A percentile compares a stretch with the other conserved stretches of the same genome.
Evolutionary conservation across 1,140 invertebrate species (phyloP).

Genomic region (Diachasmimorpha longicaudata): DNA sequence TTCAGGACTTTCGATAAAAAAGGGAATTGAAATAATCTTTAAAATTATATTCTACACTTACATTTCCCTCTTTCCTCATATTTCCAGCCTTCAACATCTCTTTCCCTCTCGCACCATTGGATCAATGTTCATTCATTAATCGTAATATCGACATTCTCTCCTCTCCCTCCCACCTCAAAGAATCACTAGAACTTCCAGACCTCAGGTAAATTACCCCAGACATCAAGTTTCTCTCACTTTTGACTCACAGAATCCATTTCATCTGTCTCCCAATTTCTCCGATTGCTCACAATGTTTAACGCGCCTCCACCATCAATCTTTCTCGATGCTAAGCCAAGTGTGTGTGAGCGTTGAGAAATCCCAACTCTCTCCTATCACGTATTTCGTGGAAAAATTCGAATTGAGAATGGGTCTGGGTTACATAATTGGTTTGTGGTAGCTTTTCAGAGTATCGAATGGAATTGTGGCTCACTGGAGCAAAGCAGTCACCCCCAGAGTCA

Average conservation of each 20-base stretch:
- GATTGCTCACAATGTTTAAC: background rate
- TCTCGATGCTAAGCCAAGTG: too few species aligned
- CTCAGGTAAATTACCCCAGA: constrained; percentile 10
- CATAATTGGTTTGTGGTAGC: background rate
- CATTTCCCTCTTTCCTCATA: too few species aligned
- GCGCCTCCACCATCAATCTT: too few species aligned
- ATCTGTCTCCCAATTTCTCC: background rate
- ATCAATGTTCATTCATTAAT: constrained; percentile 19
- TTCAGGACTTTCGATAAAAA: too few species aligned
- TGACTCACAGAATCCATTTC: background rate
- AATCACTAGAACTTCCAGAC: background rate
- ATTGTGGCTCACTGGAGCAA: background rate
- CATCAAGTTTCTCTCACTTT: background rate
- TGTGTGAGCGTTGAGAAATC: background rate
- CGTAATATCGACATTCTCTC: background rate
- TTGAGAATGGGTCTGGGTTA: background rate
- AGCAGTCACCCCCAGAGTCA: background rate
- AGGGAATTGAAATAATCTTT: too few species aligned
- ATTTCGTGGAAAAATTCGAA: background rate
- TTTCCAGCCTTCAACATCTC: too few species aligned
- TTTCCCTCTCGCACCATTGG: too few species aligned
- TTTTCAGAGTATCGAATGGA: background rate
- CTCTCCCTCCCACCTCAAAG: too few species aligned
- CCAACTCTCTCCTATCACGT: background rate
- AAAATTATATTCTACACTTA: too few species aligned